Evolutionary conservation across 1,140 invertebrate genomes (phyloP), one percentile per base, ranked within the genome.

Genomic region (Habropoda laboriosa): DNA sequence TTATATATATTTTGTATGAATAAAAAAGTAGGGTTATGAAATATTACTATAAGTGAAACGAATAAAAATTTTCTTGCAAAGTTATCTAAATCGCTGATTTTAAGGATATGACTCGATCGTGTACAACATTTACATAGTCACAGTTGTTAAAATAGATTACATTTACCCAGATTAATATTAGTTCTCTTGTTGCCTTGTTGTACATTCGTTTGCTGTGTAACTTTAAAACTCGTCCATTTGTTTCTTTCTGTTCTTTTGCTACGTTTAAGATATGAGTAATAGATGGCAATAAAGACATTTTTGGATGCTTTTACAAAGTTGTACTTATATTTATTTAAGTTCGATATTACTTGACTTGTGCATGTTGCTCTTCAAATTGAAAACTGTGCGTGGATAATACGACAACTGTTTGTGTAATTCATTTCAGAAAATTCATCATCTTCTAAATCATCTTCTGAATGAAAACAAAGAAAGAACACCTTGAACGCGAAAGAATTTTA

Each of bases 371-470:
- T 70, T 7, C 24, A 45, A 58, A 38, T 32, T 13, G 5, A 58
- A 63, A 79, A 64, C 55, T 57, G 60, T 64, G 70, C 77, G 70
- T 53, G 70, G 67, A 53, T 4, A 57, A 24, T 32, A 57, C 4
- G 47, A 18, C 18, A 24, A 49, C 7, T 47, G 18, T 47, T 10
- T 57, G 27, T 21, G 0, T 24, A 24, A 35, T 38, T n/a, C n/a
- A n/a, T n/a, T n/a, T n/a, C n/a, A n/a, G n/a, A n/a, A n/a, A n/a
- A n/a, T n/a, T n/a, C n/a, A n/a, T n/a, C n/a, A n/a, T n/a, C n/a
- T n/a, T n/a, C n/a, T n/a, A n/a, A n/a, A n/a, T n/a, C n/a, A n/a
- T n/a, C n/a, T n/a, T n/a, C n/a, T n/a, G n/a, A n/a, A n/a, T n/a
- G n/a, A n/a, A n/a, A n/a, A n/a, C n/a, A n/a, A n/a, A n/a, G n/a